These are phyloP conservation scores for Lasiurus borealis DNA, from an alignment of 2,113 vertebrate genomes.

Conservation along the genomic window DNA sequence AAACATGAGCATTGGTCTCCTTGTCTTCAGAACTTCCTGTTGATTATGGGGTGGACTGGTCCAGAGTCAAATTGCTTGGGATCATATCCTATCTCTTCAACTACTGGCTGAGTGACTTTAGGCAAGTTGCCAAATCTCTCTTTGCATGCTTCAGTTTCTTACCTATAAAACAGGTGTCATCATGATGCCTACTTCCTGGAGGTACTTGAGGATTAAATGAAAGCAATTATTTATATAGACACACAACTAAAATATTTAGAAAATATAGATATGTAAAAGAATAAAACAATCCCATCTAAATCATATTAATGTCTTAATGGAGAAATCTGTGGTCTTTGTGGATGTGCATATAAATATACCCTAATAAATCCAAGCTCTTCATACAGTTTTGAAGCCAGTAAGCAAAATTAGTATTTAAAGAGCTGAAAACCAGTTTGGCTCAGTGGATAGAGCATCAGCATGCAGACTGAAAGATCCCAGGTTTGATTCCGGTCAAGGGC, in stretches of 20 bases:
- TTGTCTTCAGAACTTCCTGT: not conserved
- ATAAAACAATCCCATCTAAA: not conserved
- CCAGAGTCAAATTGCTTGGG: not conserved
- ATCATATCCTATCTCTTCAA: not conserved
- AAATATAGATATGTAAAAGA: slow-evolving; percentile 14
- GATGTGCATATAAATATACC: not conserved
- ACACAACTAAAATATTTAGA: not conserved
- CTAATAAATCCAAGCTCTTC: not conserved
- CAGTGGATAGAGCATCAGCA: no score
- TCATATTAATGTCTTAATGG: not conserved
- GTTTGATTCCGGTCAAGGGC: no score
- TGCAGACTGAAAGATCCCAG: no score
- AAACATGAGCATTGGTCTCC: not conserved
- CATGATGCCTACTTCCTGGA: not conserved
- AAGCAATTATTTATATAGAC: not conserved
- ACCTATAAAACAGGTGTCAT: not conserved
- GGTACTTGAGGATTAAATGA: not conserved
- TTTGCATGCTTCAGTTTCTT: not conserved
- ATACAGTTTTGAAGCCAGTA: not conserved
- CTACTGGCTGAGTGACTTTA: no score
- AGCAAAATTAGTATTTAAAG: not conserved
- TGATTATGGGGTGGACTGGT: not conserved
- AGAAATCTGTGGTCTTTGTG: not conserved
- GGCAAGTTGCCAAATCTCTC: not conserved
- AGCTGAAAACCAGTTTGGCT: no score